Evolutionary conservation across 2,113 vertebrate genomes (phyloP).

Genomic region (Solea solea): DNA sequence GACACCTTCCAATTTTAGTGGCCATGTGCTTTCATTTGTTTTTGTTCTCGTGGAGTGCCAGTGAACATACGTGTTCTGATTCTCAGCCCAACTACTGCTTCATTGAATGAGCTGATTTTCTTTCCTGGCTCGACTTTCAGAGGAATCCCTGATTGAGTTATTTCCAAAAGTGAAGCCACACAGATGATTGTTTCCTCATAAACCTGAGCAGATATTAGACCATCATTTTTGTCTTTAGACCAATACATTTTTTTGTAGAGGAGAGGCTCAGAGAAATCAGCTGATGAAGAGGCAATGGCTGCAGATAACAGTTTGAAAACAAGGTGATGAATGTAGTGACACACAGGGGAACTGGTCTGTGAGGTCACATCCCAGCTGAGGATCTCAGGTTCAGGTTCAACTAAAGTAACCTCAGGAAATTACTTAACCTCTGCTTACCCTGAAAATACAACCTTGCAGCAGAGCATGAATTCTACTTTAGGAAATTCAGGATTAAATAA

Average conservation of each 20-base stretch:
- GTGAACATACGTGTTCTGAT: constrained; percentile 40
- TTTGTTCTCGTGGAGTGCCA: background rate
- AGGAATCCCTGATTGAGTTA: constrained; percentile 16
- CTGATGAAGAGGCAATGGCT: background rate
- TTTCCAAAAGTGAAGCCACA: constrained; percentile 20
- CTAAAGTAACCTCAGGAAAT: constrained; percentile 23
- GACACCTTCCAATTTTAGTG: constrained; percentile 5
- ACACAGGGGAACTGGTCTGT: background rate
- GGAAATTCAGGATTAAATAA: background rate
- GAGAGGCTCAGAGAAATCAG: background rate
- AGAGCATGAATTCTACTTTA: background rate
- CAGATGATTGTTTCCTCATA: constrained; percentile 8
- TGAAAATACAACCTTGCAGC: background rate
- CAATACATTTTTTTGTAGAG: background rate
- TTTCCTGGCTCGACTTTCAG: constrained; percentile 29
- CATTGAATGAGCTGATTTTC: constrained; percentile 8
- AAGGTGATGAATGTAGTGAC: background rate
- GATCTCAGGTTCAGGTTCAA: background rate
- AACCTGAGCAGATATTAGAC: constrained; percentile 13
- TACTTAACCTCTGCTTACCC: constrained; percentile 12
- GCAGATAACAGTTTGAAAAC: constrained; percentile 2
- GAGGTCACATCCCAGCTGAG: constrained; percentile 8
- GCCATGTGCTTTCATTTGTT: constrained; percentile 5
- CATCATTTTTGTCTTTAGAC: too few species aligned
- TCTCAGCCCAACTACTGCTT: constrained; percentile 14